Evolutionary conservation across 2,113 vertebrate genomes (phyloP), one percentile per base, ranked within the genome.

Genomic region (Tauraco erythrolophus): DNA sequence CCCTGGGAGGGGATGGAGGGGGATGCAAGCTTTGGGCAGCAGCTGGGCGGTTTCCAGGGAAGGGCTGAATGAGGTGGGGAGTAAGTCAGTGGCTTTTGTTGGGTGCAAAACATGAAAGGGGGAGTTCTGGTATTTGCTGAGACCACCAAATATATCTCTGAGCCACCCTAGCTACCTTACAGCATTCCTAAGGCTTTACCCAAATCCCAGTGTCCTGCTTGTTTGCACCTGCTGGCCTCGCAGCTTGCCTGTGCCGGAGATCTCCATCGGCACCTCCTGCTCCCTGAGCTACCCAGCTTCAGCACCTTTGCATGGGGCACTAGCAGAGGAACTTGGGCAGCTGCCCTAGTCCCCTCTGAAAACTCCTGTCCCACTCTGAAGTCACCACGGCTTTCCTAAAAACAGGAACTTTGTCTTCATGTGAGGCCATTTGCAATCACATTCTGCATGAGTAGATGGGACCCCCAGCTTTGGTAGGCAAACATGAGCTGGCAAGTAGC

Each of bases 251-350:
- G 24, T 7, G 46, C 54, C n/a, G 2, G 27, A 22, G 53, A 5
- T 4, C 6, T 25, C 53, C 6, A 3, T 54, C 4, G 27, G 16
- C 33, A 7, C 15, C 23, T 61, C 3, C 0, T 31, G 51, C 2
- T 14, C 28, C 30, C 4, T 3, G 50, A 43, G 41, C 35, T 51
- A 7, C 61, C 27, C 28, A 11, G 54, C 31, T 31, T 16, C 28
- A 7, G 21, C 24, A 0, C 0, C 0, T 7, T 33, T 10, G 21
- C 1, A 7, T 2, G 18, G 35, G 33, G 16, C 9, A 2, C 25
- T 3, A 9, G 37, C 54, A 18, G 33, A 54, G 35, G 14, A 80
- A 5, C 0, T 6, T 7, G 3, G 7, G 19, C 7, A 14, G 8
- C 16, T 11, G 37, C 25, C 10, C 31, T 27, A 16, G 25, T 43